Conservation (phyloP, 2,888 invertebrate genomes). For the Hoplodrina ambigua region DNA sequence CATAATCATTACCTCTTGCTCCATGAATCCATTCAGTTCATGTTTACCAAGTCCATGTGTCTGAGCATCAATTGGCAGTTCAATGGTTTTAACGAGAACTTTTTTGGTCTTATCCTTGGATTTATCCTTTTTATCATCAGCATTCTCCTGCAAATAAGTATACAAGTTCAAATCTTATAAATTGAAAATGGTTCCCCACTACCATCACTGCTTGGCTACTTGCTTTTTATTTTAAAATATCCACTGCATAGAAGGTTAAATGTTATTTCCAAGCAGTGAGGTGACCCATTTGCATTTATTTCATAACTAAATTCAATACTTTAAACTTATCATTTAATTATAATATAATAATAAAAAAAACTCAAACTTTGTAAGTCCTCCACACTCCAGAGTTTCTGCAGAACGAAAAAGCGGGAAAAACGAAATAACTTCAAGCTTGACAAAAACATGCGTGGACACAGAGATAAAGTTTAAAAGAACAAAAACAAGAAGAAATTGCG, state of each 20-base stretch:
- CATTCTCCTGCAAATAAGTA: conserved; percentile 86
- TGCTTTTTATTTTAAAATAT: background rate
- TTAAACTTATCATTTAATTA: conserved; percentile 25
- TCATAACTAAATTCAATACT: conserved; percentile 63
- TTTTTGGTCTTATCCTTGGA: conserved; percentile 92
- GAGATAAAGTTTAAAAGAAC: conserved; percentile 79
- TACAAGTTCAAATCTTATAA: conserved; percentile 78
- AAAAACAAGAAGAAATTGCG: conserved; percentile 73
- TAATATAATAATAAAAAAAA: conserved; percentile 59
- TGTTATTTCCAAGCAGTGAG: conserved; percentile 77
- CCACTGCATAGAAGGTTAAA: conserved; percentile 11
- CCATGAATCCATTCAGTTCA: conserved; percentile 93
- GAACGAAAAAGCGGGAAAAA: conserved; percentile 70
- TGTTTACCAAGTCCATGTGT: conserved; percentile 93
- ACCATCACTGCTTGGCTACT: conserved; percentile 77
- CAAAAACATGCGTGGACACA: conserved; percentile 90
- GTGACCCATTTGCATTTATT: conserved; percentile 88
- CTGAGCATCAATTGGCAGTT: conserved; percentile 95
- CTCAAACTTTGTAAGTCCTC: conserved; percentile 55
- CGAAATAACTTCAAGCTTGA: conserved; percentile 68
- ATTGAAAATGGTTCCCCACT: conserved; percentile 76
- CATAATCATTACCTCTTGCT: conserved; percentile 92
- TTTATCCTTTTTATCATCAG: conserved; percentile 92
- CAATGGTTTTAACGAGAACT: conserved; percentile 94
- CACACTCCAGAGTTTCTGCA: conserved; percentile 65